A percentile compares a stretch with the other conserved stretches of the same genome.
Evolutionary conservation across 2,113 vertebrate species (phyloP).

Genomic region (Cottus gobio): DNA sequence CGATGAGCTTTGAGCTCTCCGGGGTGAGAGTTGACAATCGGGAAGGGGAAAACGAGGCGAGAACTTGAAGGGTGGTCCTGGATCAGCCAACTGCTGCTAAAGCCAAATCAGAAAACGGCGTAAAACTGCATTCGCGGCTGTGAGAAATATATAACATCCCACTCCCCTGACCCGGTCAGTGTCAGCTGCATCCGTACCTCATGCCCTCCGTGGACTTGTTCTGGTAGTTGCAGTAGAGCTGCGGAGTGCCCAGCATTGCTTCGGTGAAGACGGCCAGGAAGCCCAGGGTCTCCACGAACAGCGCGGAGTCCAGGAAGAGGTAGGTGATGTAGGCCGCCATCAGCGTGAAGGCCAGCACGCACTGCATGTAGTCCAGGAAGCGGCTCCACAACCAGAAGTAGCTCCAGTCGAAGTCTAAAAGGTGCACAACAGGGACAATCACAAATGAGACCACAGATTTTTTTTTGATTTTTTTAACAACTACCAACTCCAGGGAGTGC

Average conservation of each 20-base stretch:
- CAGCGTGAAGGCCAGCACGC: conserved; percentile 91
- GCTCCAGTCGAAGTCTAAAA: conserved; percentile 91
- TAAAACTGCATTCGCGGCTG: no score
- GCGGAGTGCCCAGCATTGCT: conserved; percentile 94
- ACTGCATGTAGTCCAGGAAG: conserved; percentile 95
- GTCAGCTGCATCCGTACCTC: conserved; percentile 83
- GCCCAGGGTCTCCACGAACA: conserved; percentile 94
- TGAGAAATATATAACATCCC: background rate
- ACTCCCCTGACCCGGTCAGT: background rate
- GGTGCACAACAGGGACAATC: conserved; percentile 42
- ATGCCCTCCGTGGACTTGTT: conserved; percentile 97
- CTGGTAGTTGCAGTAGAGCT: conserved; percentile 94
- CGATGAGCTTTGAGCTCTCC: background rate
- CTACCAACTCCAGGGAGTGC: background rate
- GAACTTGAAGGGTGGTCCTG: no score
- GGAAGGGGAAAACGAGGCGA: background rate
- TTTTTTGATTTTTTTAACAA: background rate
- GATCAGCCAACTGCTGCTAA: no score
- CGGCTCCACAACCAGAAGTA: conserved; percentile 97
- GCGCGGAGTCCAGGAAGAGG: conserved; percentile 90
- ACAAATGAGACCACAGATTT: conserved; percentile 18
- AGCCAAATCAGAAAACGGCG: background rate
- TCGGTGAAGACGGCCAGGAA: conserved; percentile 96
- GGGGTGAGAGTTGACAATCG: background rate
- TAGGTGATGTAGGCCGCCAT: conserved; percentile 92